These are phyloP conservation scores for Athripsodes cinereus DNA, from an alignment of 2,888 invertebrate species.

Conservation along the genomic window DNA sequence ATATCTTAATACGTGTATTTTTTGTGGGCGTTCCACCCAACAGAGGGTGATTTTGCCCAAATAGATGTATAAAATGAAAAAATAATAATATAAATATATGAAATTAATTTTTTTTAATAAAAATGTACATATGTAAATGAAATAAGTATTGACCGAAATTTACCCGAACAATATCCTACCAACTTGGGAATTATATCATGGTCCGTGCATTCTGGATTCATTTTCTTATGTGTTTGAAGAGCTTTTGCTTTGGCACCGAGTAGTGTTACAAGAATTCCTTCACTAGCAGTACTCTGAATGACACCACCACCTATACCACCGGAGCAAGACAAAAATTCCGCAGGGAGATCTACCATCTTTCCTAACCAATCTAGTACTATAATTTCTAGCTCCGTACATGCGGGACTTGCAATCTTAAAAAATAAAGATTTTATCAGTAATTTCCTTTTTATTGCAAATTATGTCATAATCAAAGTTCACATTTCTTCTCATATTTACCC, in stretches of 20 bases:
- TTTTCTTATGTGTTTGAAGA: constrained; percentile 59
- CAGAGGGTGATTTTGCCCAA: no score
- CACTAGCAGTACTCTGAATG: constrained; percentile 91
- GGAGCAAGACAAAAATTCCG: constrained; percentile 74
- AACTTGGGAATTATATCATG: constrained; percentile 69
- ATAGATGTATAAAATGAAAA: no score
- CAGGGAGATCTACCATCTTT: constrained; percentile 83
- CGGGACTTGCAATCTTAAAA: constrained; percentile 86
- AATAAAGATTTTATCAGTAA: no score
- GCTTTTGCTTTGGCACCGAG: constrained; percentile 81
- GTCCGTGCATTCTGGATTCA: constrained; percentile 73
- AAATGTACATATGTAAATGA: neutral
- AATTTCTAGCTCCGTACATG: constrained; percentile 93
- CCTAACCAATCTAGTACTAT: constrained; percentile 95
- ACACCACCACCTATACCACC: constrained; percentile 87
- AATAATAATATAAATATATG: neutral
- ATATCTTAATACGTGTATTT: no score
- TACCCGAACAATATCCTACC: constrained; percentile 82
- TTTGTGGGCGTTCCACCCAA: no score
- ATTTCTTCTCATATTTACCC: no score
- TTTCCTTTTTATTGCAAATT: no score
- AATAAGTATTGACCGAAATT: constrained; percentile 34
- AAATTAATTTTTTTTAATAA: neutral
- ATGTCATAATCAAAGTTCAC: neutral
- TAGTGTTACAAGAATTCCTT: constrained; percentile 87